Percentiles rank a stretch among this genome's conserved stretches.
These are phyloP conservation scores for Psettodes erumei DNA, from an alignment of 2,113 vertebrate genomes.

Conservation along the genomic window DNA sequence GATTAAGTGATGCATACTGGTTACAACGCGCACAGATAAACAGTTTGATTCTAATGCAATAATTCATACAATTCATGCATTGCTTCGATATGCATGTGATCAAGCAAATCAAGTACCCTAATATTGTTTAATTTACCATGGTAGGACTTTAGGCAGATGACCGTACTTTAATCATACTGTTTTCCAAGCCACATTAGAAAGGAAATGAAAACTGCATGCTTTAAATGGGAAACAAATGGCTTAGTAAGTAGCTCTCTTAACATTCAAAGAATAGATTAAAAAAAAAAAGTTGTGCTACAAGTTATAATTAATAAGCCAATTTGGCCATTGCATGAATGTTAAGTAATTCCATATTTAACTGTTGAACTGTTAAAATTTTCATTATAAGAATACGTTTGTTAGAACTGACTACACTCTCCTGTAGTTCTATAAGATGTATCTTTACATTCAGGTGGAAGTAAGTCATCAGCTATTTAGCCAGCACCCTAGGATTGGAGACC, in stretches of 20 bases:
- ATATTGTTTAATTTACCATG: slow-evolving; percentile 14
- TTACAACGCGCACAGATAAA: neutral
- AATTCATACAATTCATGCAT: neutral
- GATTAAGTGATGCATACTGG: no score
- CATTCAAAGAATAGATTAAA: neutral
- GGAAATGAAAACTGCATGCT: neutral
- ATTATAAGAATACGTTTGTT: no score
- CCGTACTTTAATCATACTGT: neutral
- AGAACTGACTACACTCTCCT: neutral
- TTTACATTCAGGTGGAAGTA: neutral
- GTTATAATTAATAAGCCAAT: neutral
- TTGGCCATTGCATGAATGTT: neutral
- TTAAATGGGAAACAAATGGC: neutral
- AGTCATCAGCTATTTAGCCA: neutral
- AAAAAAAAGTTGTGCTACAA: no score
- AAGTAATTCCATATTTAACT: no score
- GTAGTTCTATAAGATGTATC: neutral
- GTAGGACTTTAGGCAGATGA: slow-evolving; percentile 1
- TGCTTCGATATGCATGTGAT: slow-evolving; percentile 2
- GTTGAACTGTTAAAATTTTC: no score
- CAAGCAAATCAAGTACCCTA: neutral
- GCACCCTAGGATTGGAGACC: neutral
- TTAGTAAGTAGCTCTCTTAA: neutral
- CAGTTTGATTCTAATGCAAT: neutral
- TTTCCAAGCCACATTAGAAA: slow-evolving; percentile 4